A percentile compares a stretch with the other conserved stretches of the same genome.
These are phyloP conservation scores for Scaptomyza montana DNA, from an alignment of 1,140 invertebrate species.

Conservation along the genomic window DNA sequence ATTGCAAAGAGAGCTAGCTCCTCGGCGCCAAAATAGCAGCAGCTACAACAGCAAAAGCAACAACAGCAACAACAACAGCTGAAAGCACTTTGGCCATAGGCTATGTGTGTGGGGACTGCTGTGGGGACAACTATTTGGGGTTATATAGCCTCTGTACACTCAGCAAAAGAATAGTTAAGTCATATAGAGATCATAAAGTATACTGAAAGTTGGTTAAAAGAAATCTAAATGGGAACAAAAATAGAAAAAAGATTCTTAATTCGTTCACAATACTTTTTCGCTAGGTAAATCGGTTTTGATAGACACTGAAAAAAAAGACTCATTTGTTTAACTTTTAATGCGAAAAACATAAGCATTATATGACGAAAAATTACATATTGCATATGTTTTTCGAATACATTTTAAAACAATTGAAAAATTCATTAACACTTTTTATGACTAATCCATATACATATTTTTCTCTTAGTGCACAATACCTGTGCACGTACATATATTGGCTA, in stretches of 20 bases:
- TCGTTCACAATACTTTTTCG: too few relatives aligned
- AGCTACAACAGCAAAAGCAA: slow-evolving; percentile 30
- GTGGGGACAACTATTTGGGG: slow-evolving; percentile 19
- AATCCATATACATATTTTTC: not conserved
- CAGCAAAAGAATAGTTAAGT: not conserved
- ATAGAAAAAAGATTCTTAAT: too few relatives aligned
- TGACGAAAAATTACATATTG: too few relatives aligned
- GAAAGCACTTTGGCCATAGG: slow-evolving; percentile 63
- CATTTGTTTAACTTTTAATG: too few relatives aligned
- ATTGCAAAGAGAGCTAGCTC: slow-evolving; percentile 65
- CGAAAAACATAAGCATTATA: too few relatives aligned
- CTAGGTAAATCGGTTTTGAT: too few relatives aligned
- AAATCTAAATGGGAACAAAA: too few relatives aligned
- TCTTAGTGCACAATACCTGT: slow-evolving; percentile 2
- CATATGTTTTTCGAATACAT: too few relatives aligned
- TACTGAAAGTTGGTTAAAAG: too few relatives aligned
- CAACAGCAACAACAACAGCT: slow-evolving; percentile 30
- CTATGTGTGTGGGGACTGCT: slow-evolving; percentile 63
- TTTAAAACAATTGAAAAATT: too few relatives aligned
- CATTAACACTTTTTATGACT: too few relatives aligned
- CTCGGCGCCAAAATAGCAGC: slow-evolving; percentile 72
- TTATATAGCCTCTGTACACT: slow-evolving; percentile 40
- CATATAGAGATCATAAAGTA: not conserved
- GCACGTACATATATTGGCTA: slow-evolving; percentile 65
- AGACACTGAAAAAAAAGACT: too few relatives aligned